A percentile compares a stretch with the other conserved stretches of the same genome.
Conservation (phyloP, 2,888 invertebrate species). For the Deilephila porcellus region DNA sequence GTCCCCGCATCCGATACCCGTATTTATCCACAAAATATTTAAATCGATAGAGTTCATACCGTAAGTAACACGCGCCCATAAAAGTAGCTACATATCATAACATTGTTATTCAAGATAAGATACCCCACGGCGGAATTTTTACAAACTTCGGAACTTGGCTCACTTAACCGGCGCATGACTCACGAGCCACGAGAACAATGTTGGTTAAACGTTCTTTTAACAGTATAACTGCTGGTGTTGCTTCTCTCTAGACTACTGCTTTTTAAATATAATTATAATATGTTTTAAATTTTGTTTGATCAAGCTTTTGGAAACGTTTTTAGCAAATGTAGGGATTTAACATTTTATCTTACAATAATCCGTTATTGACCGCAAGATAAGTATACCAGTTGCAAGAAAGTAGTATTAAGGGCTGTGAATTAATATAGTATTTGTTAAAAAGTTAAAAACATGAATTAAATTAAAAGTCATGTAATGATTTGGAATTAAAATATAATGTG, state of each 20-base stretch:
- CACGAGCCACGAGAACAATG: conserved; percentile 21
- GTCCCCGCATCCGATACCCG: not conserved
- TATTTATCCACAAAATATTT: conserved; percentile 22
- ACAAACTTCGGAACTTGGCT: conserved; percentile 20
- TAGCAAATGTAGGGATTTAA: no score
- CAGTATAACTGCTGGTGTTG: not conserved
- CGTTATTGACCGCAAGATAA: no score
- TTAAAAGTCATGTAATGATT: no score
- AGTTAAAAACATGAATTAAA: no score
- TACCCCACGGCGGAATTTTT: conserved; percentile 23
- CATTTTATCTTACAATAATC: no score
- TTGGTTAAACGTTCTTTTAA: conserved; percentile 19
- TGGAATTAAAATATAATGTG: no score
- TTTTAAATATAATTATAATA: no score
- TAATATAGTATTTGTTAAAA: no score
- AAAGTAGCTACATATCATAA: conserved; percentile 21
- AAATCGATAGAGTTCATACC: conserved; percentile 24
- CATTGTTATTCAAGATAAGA: conserved; percentile 27
- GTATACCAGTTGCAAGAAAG: no score
- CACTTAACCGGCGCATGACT: conserved; percentile 17
- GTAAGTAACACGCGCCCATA: conserved; percentile 23
- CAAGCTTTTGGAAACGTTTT: no score
- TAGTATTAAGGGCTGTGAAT: no score
- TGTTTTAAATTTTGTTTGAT: not conserved
- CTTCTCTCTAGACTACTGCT: not conserved